These are phyloP conservation scores for Rhingia campestris DNA, from an alignment of 2,888 invertebrate species.

Conservation along the genomic window DNA sequence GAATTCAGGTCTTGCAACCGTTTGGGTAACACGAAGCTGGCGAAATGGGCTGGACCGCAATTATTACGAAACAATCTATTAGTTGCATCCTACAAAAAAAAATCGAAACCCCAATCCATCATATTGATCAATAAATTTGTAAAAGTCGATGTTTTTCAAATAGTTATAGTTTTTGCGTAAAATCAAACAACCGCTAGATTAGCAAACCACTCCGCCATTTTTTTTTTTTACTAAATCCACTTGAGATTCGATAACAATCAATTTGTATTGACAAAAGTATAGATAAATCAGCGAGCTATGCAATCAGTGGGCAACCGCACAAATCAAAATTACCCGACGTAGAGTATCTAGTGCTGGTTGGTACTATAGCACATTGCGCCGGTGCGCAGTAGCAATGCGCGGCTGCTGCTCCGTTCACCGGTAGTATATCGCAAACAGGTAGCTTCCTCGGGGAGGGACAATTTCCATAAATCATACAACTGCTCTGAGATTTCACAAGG, in stretches of 20 bases:
- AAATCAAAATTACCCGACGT: conserved; percentile 59
- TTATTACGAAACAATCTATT: background rate
- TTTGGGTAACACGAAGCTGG: background rate
- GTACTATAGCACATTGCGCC: background rate
- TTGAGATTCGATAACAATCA: conserved; percentile 62
- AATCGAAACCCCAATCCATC: background rate
- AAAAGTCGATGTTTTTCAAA: background rate
- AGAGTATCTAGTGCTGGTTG: conserved; percentile 27
- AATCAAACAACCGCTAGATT: conserved; percentile 5
- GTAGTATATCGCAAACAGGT: conserved; percentile 43
- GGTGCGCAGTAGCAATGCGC: conserved; percentile 15
- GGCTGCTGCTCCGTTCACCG: conserved; percentile 6
- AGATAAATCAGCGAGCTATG: conserved; percentile 56
- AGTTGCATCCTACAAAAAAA: background rate
- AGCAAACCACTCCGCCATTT: background rate
- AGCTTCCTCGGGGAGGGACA: conserved; percentile 58
- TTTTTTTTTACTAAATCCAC: conserved; percentile 56
- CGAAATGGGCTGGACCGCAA: background rate
- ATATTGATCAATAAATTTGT: conserved; percentile 19
- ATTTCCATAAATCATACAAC: conserved; percentile 67
- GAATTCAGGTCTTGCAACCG: too few relatives aligned
- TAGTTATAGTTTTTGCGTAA: conserved; percentile 5
- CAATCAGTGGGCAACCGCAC: conserved; percentile 50
- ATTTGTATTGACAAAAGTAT: conserved; percentile 65
- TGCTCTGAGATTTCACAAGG: conserved; percentile 23